A percentile compares a stretch with the other conserved stretches of the same genome.
These are phyloP conservation scores for Drosophila mojavensis DNA, from an alignment of 1,140 invertebrate species.

Conservation along the genomic window DNA sequence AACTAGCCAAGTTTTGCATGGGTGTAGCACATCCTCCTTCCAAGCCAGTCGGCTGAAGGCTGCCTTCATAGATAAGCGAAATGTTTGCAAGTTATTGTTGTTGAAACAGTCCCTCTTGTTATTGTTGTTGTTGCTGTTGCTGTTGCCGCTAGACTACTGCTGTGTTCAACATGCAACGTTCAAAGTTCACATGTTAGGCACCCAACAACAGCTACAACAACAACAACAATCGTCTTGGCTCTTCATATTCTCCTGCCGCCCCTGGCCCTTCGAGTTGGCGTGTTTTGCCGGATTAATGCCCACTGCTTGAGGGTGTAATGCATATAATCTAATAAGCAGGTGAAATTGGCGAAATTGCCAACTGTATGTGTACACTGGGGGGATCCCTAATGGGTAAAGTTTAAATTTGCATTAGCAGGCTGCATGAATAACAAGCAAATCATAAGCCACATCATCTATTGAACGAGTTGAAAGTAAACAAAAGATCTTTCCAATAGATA, in stretches of 20 bases:
- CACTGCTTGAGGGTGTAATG: constrained; percentile 67
- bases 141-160: constrained; percentile 27
- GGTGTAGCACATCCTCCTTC: constrained; percentile 22
- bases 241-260: constrained; percentile 7
- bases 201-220: constrained; percentile 14
- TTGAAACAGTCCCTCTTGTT: constrained; percentile 36
- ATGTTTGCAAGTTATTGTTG: constrained; percentile 56
- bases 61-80: constrained; percentile 70
- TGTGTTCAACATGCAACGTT: constrained; percentile 67
- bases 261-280: constrained; percentile 28
- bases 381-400: constrained; percentile 46
- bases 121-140: constrained; percentile 49
- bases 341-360: constrained; percentile 47
- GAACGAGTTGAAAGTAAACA: constrained; percentile 49
- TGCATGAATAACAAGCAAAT: constrained; percentile 58
- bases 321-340: constrained; percentile 79
- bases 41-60: constrained; percentile 46
- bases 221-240: constrained; percentile 21
- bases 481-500: constrained; percentile 24
- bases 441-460: constrained; percentile 39
- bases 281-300: constrained; percentile 68
- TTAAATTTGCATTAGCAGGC: constrained; percentile 71
- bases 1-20: constrained; percentile 68
- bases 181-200: constrained; percentile 73
- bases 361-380: constrained; percentile 32